Evolutionary conservation across 1,140 invertebrate genomes (phyloP).

Genomic region (Caenorhabditis elegans): WBcel235 BX284604.4:3713501-3714000

Average conservation of each 20-base stretch:
- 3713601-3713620: slow-evolving; percentile 56
- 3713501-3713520: too few relatives aligned
- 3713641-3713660: not conserved
- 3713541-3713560: slow-evolving; percentile 66
- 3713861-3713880: slow-evolving; percentile 56
- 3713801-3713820: slow-evolving; percentile 63
- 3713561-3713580: slow-evolving; percentile 57
- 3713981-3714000: too few relatives aligned
- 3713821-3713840: slow-evolving; percentile 61
- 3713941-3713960: slow-evolving; percentile 57
- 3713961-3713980: slow-evolving; percentile 60
- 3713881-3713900: slow-evolving; percentile 60
- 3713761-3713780: slow-evolving; percentile 65
- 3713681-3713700: slow-evolving; percentile 24
- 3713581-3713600: slow-evolving; percentile 49
- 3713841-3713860: slow-evolving; percentile 62
- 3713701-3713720: slow-evolving; percentile 41
- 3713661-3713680: slow-evolving; percentile 40
- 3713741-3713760: slow-evolving; percentile 59
- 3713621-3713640: slow-evolving; percentile 29
- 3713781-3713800: slow-evolving; percentile 61
- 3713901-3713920: slow-evolving; percentile 62
- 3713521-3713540: slow-evolving; percentile 58
- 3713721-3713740: slow-evolving; percentile 57
- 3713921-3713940: slow-evolving; percentile 59